Evolutionary conservation across 2,797 vertebrate species (phyloP).

Genomic region (Chrosomus eos): DNA sequence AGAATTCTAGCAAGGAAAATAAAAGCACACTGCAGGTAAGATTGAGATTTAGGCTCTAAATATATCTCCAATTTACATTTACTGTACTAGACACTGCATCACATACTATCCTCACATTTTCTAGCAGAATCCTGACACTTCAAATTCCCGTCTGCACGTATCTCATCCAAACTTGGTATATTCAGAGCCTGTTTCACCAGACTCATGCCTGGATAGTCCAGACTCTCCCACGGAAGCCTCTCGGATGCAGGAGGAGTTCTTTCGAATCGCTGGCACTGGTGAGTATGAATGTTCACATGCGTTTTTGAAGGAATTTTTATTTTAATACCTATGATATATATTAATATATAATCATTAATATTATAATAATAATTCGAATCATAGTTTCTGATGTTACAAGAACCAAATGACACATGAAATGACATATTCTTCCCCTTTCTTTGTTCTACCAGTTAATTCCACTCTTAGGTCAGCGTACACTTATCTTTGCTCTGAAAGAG

Average conservation of each 20-base stretch:
- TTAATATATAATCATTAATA: neutral
- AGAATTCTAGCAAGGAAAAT: conserved; percentile 84
- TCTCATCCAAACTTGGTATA: conserved; percentile 94
- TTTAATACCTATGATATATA: neutral
- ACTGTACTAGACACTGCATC: neutral
- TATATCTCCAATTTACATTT: conserved; percentile 51
- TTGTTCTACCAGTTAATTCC: conserved; percentile 82
- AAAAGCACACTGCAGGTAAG: conserved; percentile 87
- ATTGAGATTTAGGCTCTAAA: neutral
- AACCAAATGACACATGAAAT: neutral
- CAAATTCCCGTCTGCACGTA: conserved; percentile 85
- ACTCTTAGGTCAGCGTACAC: conserved; percentile 88
- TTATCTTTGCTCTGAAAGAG: conserved; percentile 84
- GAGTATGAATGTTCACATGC: conserved; percentile 60
- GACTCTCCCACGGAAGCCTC: conserved; percentile 89
- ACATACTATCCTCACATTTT: conserved; percentile 9
- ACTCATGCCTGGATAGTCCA: conserved; percentile 85
- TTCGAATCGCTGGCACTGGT: conserved; percentile 90
- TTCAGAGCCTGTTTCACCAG: conserved; percentile 83
- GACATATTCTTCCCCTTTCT: neutral
- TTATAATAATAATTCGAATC: neutral
- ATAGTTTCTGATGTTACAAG: neutral
- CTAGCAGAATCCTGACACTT: conserved; percentile 71
- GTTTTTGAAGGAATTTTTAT: neutral
- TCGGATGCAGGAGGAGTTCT: conserved; percentile 92